Conservation (phyloP, 2,797 vertebrate species). For the Mormyrus hasselquistii region DNA sequence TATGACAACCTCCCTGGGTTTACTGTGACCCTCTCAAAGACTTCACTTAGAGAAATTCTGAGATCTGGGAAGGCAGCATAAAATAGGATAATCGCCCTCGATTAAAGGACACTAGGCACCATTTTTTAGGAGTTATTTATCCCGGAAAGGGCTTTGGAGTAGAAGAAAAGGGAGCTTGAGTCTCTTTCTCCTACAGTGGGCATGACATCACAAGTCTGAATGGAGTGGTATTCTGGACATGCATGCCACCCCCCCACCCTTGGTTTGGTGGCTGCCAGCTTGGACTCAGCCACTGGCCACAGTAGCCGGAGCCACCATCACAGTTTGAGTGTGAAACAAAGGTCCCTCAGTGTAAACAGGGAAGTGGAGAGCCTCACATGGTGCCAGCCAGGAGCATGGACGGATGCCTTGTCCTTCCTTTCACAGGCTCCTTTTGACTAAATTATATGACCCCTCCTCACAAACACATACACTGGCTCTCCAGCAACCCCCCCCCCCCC, state of each 20-base stretch:
- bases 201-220: slow-evolving; percentile 21
- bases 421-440: slow-evolving; percentile 16
- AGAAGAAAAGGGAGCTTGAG: slow-evolving; percentile 7
- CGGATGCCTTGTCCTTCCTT: slow-evolving; percentile 18
- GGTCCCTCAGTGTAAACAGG: slow-evolving; percentile 17
- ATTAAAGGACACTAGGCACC: slow-evolving; percentile 16
- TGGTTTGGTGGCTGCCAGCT: not conserved
- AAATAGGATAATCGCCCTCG: slow-evolving; percentile 19
- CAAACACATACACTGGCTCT: not conserved
- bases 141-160: slow-evolving; percentile 18
- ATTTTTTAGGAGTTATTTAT: slow-evolving; percentile 18
- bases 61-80: slow-evolving; percentile 16
- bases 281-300: not conserved
- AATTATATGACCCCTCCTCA: slow-evolving; percentile 5
- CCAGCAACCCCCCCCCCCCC: not conserved
- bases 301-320: not conserved
- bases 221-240: slow-evolving; percentile 17
- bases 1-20: slow-evolving; percentile 11
- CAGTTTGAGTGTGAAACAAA: slow-evolving; percentile 13
- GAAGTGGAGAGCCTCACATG: slow-evolving; percentile 6
- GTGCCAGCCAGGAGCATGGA: slow-evolving; percentile 1
- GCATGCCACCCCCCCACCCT: slow-evolving; percentile 12
- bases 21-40: slow-evolving; percentile 16
- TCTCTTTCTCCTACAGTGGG: slow-evolving; percentile 13
- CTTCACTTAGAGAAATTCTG: slow-evolving; percentile 6